Percentiles rank a stretch among this genome's conserved stretches.
Evolutionary conservation across 2,113 vertebrate genomes (phyloP).

Genomic region (Sminthopsis crassicaudata): DNA sequence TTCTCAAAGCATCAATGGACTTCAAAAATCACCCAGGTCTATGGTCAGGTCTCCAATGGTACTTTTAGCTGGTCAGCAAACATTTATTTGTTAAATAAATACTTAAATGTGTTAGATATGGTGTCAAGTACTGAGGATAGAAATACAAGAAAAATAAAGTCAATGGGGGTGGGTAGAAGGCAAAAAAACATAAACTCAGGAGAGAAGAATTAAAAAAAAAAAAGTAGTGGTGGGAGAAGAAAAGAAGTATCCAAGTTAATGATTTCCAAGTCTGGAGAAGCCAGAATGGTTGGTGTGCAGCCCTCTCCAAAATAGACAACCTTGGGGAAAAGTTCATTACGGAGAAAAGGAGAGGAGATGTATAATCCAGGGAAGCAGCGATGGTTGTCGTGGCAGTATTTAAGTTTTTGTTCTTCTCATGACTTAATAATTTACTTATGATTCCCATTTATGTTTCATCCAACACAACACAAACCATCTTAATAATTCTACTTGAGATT

Average conservation of each 20-base stretch:
- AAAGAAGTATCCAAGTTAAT: background rate
- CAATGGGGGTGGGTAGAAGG: accelerated
- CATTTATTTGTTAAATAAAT: no score
- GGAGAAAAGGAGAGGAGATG: background rate
- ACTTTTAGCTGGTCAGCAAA: no score
- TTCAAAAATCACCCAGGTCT: no score
- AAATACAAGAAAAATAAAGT: no score
- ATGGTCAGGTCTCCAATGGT: no score
- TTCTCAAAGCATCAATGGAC: no score
- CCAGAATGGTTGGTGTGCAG: background rate
- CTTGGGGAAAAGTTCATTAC: background rate
- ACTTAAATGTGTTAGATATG: no score
- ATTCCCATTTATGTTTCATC: background rate
- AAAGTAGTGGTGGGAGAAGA: background rate
- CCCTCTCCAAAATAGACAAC: background rate
- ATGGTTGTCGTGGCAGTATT: background rate
- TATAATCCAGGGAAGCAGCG: background rate
- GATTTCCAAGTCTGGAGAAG: background rate
- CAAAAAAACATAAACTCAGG: background rate
- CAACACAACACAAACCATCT: background rate
- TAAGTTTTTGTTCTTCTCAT: background rate
- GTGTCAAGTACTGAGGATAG: no score
- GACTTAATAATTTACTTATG: background rate
- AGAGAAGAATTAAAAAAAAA: background rate
- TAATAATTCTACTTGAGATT: background rate